These are phyloP conservation scores for Spheniscus mendiculus DNA, from an alignment of 2,113 vertebrate genomes.

Conservation along the genomic window DNA sequence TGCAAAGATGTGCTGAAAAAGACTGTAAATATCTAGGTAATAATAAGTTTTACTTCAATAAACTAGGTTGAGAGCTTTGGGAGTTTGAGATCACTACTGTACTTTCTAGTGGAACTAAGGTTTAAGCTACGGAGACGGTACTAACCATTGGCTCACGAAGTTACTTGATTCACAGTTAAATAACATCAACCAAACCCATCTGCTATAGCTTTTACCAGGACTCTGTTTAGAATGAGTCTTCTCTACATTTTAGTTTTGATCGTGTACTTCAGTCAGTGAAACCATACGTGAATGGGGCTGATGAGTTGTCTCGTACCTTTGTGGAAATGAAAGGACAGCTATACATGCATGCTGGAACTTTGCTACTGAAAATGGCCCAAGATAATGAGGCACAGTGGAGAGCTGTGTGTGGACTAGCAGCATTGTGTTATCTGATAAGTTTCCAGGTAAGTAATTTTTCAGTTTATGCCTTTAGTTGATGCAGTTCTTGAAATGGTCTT, in stretches of 20 bases:
- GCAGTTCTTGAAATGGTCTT: background rate
- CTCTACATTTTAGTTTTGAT: slow-evolving; percentile 85
- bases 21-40: background rate
- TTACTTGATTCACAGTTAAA: background rate
- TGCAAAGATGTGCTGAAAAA: background rate
- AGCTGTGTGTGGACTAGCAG: slow-evolving; percentile 81
- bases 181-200: background rate
- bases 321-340: slow-evolving; percentile 91
- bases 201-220: background rate
- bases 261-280: slow-evolving; percentile 83
- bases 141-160: background rate
- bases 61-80: background rate
- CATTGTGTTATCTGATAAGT: slow-evolving; percentile 89
- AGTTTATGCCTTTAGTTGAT: background rate
- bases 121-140: background rate
- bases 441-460: slow-evolving; percentile 83
- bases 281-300: slow-evolving; percentile 66
- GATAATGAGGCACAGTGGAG: slow-evolving; percentile 87
- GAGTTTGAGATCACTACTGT: background rate
- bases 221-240: background rate
- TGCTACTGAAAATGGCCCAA: slow-evolving; percentile 91
- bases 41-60: background rate
- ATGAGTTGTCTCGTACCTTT: slow-evolving; percentile 85
- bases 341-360: slow-evolving; percentile 88
- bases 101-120: background rate